Evolutionary conservation across 2,888 invertebrate species (phyloP), one percentile per base, ranked within the genome.

Genomic region (Metalampra italica): DNA sequence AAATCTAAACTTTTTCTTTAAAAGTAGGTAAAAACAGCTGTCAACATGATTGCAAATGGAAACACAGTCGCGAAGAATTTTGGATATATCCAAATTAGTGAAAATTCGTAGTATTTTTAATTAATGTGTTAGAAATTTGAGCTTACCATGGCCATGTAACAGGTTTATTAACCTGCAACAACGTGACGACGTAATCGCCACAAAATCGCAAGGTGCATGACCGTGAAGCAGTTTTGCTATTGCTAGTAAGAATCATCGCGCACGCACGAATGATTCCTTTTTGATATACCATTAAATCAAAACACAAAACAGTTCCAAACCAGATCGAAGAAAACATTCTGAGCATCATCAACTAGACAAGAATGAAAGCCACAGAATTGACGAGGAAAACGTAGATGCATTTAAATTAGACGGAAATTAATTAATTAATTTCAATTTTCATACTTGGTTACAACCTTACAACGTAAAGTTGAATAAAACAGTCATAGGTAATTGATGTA

Each of bases 111-210:
- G 14, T n/a, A 14, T 45, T 37, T n/a, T 37, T 37, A 11, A 9
- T 29, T 13, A 43, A 43, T 30, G 14, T 41, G 41, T 29, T 41
- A 41, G 59, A 65, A 64, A 62, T 62, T 50, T 62, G 57, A 64
- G 67, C 65, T 67, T 66, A 72, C 71, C 72, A 73, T 71, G 63
- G 69, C 68, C 62, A 69, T 65, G 66, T 74, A 72, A 69, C 72
- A 39, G 71, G 82, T 81, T 81, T 81, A 78, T 80, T 78, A 78
- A 81, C 81, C 81, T 73, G 75, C 61, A 69, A 65, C 68, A 65
- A 72, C 82, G 79, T 82, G 80, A 80, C 79, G 69, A 71, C 62
- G 75, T 75, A 77, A 78, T 77, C 74, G 72, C 68, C 66, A 55
- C 58, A 64, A 70, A 76, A 78, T 82, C 71, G 75, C 69, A 68